phyloP scores from a whole-genome alignment of 2,888 invertebrate species.

The Suillia variegata region DNA sequence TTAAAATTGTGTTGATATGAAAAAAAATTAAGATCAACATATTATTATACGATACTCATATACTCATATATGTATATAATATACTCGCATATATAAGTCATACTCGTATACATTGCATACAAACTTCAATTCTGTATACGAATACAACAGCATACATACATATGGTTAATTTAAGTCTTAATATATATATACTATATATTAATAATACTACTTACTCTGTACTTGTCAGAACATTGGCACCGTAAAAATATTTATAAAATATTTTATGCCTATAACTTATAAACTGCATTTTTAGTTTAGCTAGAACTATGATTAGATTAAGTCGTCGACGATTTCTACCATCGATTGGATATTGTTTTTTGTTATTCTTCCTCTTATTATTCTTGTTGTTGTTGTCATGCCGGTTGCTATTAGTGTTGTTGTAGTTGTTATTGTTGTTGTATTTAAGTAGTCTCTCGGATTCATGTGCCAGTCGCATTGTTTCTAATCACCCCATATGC shows the following conservation, averaged over 20 bases:
- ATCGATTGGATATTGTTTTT: not conserved
- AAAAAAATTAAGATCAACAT: too few relatives aligned
- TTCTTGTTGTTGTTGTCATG: conserved; percentile 2
- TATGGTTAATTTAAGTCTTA: too few relatives aligned
- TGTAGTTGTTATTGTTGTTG: conserved; percentile 2
- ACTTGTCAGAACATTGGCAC: conserved; percentile 41
- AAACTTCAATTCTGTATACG: too few relatives aligned
- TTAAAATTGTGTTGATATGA: too few relatives aligned
- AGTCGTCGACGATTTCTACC: not conserved
- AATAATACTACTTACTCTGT: too few relatives aligned
- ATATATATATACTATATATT: too few relatives aligned
- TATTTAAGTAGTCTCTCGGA: not conserved
- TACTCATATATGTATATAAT: too few relatives aligned
- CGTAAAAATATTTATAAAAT: conserved; percentile 32
- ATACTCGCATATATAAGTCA: too few relatives aligned
- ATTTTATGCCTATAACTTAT: conserved; percentile 10
- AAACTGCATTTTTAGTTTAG: not conserved
- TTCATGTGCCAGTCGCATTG: conserved; percentile 21
- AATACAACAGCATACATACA: too few relatives aligned
- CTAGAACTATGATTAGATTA: not conserved
- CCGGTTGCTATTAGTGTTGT: not conserved
- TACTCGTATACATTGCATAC: too few relatives aligned
- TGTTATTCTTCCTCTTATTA: not conserved
- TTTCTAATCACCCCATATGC: conserved; percentile 65
- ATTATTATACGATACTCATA: too few relatives aligned